Percentiles rank a stretch among this genome's conserved stretches.
These are phyloP conservation scores for Rhyacichthys aspro DNA, from an alignment of 2,797 vertebrate species.

Conservation along the genomic window DNA sequence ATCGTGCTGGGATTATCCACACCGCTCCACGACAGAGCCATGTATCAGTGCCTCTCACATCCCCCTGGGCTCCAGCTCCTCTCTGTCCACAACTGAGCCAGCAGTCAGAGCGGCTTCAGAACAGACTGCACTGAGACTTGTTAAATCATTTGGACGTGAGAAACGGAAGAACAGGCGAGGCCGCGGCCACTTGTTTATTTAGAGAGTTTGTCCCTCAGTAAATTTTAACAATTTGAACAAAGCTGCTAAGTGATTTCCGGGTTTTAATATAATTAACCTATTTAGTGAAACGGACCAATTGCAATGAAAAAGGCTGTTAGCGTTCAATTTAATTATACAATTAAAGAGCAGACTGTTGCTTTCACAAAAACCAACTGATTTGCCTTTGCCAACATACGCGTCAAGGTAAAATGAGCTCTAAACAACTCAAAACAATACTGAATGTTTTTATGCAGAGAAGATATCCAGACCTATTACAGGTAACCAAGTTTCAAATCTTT, in stretches of 20 bases:
- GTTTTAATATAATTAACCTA: too few species aligned
- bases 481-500: too few species aligned
- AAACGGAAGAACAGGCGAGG: conserved; percentile 7
- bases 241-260: too few species aligned
- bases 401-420: conserved; percentile 7
- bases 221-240: too few species aligned
- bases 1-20: conserved; percentile 42
- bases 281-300: too few species aligned
- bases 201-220: too few species aligned
- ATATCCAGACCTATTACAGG: too few species aligned
- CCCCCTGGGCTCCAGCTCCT: conserved; percentile 10
- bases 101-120: conserved; percentile 15
- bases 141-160: conserved; percentile 32
- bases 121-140: conserved; percentile 10
- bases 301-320: conserved; percentile 28
- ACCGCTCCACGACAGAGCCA: conserved; percentile 16
- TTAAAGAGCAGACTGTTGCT: conserved; percentile 1
- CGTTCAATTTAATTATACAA: conserved; percentile 4
- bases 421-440: too few species aligned
- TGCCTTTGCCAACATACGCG: not conserved
- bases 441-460: too few species aligned
- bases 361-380: conserved; percentile 1
- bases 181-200: too few species aligned
- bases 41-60: conserved; percentile 19
- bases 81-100: conserved; percentile 14